These are phyloP conservation scores for Tyrannus savana DNA, from an alignment of 2,113 vertebrate species.

Conservation along the genomic window DNA sequence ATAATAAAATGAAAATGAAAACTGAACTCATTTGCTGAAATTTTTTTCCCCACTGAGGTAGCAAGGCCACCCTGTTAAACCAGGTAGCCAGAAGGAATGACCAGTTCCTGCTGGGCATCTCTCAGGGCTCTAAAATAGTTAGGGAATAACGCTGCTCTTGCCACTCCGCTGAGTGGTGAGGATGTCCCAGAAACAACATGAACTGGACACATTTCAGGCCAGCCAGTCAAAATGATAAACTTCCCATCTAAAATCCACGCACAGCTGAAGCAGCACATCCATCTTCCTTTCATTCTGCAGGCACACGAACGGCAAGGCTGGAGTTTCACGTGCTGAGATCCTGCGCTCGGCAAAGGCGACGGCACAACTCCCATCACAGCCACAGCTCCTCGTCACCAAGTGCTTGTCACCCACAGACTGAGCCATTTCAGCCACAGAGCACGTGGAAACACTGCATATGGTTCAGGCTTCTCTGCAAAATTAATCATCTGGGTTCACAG, in stretches of 20 bases:
- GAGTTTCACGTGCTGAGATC: background rate
- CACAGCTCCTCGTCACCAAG: background rate
- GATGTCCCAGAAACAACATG: background rate
- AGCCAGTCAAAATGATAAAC: background rate
- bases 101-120: background rate
- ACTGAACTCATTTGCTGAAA: background rate
- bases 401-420: background rate
- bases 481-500: background rate
- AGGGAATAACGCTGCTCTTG: background rate
- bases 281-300: background rate
- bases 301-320: background rate
- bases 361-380: background rate
- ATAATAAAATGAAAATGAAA: background rate
- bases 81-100: background rate
- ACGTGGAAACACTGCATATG: fast-evolving
- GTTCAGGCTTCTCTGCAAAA: background rate
- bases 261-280: background rate
- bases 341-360: background rate
- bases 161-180: background rate
- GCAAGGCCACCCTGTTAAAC: background rate
- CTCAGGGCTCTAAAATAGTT: background rate
- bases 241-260: background rate
- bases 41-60: background rate
- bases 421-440: background rate
- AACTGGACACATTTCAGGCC: background rate